Base-by-base conservation (phyloP, 1,140 invertebrate species). In the Eubasilissa regina region DNA sequence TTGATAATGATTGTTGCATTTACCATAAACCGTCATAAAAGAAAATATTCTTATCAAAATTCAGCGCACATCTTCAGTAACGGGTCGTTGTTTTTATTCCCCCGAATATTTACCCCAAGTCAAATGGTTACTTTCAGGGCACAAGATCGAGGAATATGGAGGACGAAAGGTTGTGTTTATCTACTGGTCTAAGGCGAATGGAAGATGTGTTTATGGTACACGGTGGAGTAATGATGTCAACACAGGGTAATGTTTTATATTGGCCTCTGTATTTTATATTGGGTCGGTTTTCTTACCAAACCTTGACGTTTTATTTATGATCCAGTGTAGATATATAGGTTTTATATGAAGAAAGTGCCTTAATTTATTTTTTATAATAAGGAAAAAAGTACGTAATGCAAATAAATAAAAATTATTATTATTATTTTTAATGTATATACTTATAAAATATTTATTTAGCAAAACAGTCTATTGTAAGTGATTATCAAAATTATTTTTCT, bases 171-270 rank as follows among this genome's bases (percentile, higher is more conserved):
- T 21, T 58, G 17, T 58, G 13, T 58, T 58, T 58, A 58, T 58
- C 55, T 58, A 15, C 17, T 21, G 55, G 17, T 21, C 55, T 21
- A 70, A 47, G 66, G 70, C 43, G 53, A 15, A 75, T 35, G 9
- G 17, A 75, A 62, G 53, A 45, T 51, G 48, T 76, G 79, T 80
- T 80, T 80, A 80, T 80, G 51, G 66, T 64, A 66, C 79, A 77
- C 79, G 19, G 53, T 74, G 79, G 79, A 55, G 64, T 55, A 58
- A 68, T 70, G 75, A 35, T 75, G 78, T 80, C 78, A 80, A 80
- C 78, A 80, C 17, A 56, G 51, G 44, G 21, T 75, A 45, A 58
- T 58, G 73, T 44, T 75, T 75, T 75, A 75, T 75, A 19, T 44
- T 47, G 73, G 13, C 55, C 25, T 74, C 25, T 35, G 25, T 35